Conservation (phyloP, 2,888 invertebrate species). For the Flabesymbios commensalis region DNA sequence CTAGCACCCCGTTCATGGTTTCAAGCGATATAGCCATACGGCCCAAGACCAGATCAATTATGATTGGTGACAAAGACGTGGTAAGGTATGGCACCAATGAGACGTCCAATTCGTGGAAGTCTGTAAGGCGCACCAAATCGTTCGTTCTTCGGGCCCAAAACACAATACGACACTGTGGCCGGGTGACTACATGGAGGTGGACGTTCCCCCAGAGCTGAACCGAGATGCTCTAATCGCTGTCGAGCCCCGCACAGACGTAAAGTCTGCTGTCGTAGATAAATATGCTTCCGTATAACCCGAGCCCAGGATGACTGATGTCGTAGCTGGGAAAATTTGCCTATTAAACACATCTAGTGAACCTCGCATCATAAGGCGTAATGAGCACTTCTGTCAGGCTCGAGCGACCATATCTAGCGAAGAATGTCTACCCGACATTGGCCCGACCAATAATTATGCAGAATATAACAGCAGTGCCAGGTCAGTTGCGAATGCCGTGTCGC, state of each 20-base stretch:
- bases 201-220: background rate
- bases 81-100: background rate
- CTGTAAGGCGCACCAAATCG: background rate
- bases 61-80: conserved; percentile 1
- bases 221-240: background rate
- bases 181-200: background rate
- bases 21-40: conserved; percentile 34
- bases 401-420: background rate
- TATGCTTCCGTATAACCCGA: conserved; percentile 1
- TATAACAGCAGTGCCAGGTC: too few species aligned
- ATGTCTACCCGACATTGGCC: background rate
- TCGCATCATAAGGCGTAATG: conserved; percentile 11
- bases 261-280: background rate
- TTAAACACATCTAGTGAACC: conserved; percentile 23
- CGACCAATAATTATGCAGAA: too few species aligned
- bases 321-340: conserved; percentile 19
- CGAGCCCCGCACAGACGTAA: background rate
- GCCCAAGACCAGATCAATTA: conserved; percentile 26
- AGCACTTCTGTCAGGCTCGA: conserved; percentile 25
- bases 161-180: background rate
- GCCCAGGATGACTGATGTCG: conserved; percentile 19
- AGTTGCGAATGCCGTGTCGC: too few species aligned
- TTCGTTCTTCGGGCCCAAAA: background rate
- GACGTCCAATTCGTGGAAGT: background rate
- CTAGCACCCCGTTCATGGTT: conserved; percentile 36